Percentiles rank a stretch among this genome's conserved stretches.
Conservation (phyloP, 1,140 invertebrate genomes). For the Apocrypta bakeri region DNA sequence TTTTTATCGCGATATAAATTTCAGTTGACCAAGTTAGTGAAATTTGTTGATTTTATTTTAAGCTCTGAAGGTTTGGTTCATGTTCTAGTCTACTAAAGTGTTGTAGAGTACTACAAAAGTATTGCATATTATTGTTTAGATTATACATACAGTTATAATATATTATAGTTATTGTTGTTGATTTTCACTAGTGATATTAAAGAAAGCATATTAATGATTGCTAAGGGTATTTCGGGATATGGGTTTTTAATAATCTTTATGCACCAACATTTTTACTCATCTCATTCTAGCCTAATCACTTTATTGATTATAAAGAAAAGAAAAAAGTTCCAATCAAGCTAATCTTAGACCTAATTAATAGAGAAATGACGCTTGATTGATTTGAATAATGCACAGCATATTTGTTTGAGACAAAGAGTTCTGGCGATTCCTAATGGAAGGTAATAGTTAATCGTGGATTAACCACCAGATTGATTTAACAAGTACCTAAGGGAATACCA, state of each 20-base stretch:
- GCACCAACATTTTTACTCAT: slow-evolving; percentile 37
- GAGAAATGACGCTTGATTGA: slow-evolving; percentile 14
- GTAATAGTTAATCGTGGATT: slow-evolving; percentile 17
- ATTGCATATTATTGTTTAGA: slow-evolving; percentile 45
- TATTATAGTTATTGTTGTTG: slow-evolving; percentile 51
- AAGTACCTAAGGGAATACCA: slow-evolving; percentile 45
- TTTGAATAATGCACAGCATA: slow-evolving; percentile 23
- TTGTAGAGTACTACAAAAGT: slow-evolving; percentile 48
- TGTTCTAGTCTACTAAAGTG: slow-evolving; percentile 50
- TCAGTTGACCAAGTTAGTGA: slow-evolving; percentile 1
- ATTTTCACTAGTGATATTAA: slow-evolving; percentile 45
- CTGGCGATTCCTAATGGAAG: slow-evolving; percentile 10
- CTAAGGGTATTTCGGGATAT: slow-evolving; percentile 41
- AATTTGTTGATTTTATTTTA: slow-evolving; percentile 27
- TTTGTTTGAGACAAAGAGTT: not conserved
- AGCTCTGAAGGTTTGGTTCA: slow-evolving; percentile 37
- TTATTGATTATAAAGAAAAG: slow-evolving; percentile 13
- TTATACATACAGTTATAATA: slow-evolving; percentile 44
- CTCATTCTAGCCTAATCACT: slow-evolving; percentile 33
- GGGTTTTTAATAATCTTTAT: slow-evolving; percentile 44
- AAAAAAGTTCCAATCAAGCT: slow-evolving; percentile 20
- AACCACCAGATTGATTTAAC: slow-evolving; percentile 34
- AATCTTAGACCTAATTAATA: slow-evolving; percentile 25
- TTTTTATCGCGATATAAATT: slow-evolving; percentile 20
- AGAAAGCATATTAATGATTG: slow-evolving; percentile 42